phyloP scores from a whole-genome alignment of 2,797 vertebrate species.

The Chloroceryle inda region DNA sequence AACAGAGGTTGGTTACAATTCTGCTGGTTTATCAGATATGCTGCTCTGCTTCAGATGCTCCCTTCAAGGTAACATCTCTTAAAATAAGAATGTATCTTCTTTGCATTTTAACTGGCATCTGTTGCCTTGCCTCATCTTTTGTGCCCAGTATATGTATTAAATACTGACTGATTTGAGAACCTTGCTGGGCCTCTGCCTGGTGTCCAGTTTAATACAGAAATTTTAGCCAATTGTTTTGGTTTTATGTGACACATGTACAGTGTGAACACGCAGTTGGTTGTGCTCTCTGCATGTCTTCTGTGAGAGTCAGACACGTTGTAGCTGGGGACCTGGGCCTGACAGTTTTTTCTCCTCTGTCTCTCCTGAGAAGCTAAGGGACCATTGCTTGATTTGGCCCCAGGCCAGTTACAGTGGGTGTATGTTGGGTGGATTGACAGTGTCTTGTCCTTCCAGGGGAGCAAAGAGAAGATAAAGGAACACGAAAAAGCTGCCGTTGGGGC shows the following conservation, averaged over 20 bases:
- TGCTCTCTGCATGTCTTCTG: not conserved
- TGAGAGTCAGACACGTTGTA: not conserved
- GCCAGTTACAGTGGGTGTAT: not conserved
- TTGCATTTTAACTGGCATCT: not conserved
- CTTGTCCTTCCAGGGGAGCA: slow-evolving; percentile 75
- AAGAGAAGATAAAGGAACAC: slow-evolving; percentile 81
- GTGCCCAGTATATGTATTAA: not conserved
- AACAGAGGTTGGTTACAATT: not conserved
- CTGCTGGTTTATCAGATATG: not conserved
- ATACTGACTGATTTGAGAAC: not conserved
- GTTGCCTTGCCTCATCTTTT: not conserved
- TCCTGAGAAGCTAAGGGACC: not conserved
- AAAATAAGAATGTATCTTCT: not conserved
- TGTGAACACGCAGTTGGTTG: not conserved
- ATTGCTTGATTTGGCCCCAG: not conserved
- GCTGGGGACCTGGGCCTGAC: not conserved
- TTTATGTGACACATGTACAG: not conserved
- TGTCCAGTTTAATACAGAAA: not conserved
- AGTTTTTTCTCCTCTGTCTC: not conserved
- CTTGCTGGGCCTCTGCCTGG: not conserved
- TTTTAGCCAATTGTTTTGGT: not conserved
- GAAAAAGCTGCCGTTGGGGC: slow-evolving; percentile 70
- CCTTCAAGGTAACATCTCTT: not conserved
- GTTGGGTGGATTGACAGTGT: not conserved
- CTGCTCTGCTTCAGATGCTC: not conserved